Evolutionary conservation across 2,113 vertebrate genomes (phyloP), one percentile per base, ranked within the genome.

Genomic region (Oenanthe oenanthe): DNA sequence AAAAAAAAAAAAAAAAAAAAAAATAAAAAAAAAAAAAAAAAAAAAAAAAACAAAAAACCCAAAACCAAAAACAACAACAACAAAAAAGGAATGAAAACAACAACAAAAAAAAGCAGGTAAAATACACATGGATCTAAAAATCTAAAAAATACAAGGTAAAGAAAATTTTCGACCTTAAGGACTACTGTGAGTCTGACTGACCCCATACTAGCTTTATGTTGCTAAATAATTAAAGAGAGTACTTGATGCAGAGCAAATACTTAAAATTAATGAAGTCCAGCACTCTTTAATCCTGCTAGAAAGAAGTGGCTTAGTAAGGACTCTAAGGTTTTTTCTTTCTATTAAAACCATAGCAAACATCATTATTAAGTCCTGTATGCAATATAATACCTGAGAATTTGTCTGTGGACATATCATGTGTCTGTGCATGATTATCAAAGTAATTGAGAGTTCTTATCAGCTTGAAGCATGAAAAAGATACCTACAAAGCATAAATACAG

Each of bases 241-340:
- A 67, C 48, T 67, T 84, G 75, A 89, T 86, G 84, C 73, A 86
- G 76, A 92, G 54, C 24, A 85, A 94, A 95, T 68, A 72, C 28
- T 61, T 75, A 89, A 91, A 91, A 94, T 81, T 91, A 87, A 93
- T 89, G 68, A 96, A 95, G 83, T 93, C 57, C 43, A 71, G 17
- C 9, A 86, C 17, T 84, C 82, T 83, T 85, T 90, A 92, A 90
- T 94, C 61, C 19, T 93, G 4, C 60, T 74, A 78, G 56, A 94
- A 94, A 61, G 12, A 92, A 91, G 40, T 86, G 5, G 14, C 40
- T 93, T 93, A 74, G 56, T 47, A 74, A 84, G n/a, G 34, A 84
- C 17, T 84, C 62, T 32, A 77, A 60, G 14, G 12, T 63, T 81
- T 91, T 77, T 24, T 60, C 15, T 81, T 87, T 78, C 47, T 81